These are phyloP conservation scores for Labroides dimidiatus DNA, from an alignment of 2,797 vertebrate species.

Conservation along the genomic window DNA sequence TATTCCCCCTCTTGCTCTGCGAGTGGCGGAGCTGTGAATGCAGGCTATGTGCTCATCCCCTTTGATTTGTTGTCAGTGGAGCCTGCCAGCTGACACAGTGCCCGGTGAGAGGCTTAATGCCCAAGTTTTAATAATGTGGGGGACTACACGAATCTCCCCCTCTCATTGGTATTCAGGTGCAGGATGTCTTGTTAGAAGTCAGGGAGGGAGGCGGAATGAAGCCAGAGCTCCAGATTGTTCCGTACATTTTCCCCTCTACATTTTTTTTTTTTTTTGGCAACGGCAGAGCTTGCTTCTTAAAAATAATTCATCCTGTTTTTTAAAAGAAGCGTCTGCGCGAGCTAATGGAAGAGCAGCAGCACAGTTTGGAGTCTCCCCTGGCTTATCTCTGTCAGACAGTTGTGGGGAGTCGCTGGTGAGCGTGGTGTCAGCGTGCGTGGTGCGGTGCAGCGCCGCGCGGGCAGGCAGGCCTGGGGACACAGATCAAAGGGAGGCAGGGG, in stretches of 20 bases:
- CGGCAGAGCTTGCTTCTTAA: conserved; percentile 83
- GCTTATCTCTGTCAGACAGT: conserved; percentile 99
- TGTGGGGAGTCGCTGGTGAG: conserved; percentile 97
- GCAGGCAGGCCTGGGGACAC: conserved; percentile 97
- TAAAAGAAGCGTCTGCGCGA: conserved; percentile 79
- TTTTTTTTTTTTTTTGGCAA: conserved; percentile 79
- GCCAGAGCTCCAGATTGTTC: conserved; percentile 80
- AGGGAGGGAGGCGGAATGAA: conserved; percentile 80
- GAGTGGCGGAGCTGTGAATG: conserved; percentile 82
- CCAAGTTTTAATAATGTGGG: conserved; percentile 87
- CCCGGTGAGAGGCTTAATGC: conserved; percentile 86
- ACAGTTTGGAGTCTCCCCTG: conserved; percentile 84
- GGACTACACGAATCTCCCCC: conserved; percentile 81
- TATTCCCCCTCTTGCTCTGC: conserved; percentile 79
- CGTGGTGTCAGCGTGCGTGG: conserved; percentile 89
- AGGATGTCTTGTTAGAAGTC: conserved; percentile 85
- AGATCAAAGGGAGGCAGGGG: conserved; percentile 95
- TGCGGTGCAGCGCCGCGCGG: conserved; percentile 86
- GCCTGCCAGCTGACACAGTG: conserved; percentile 86
- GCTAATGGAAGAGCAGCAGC: conserved; percentile 83
- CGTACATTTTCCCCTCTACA: conserved; percentile 70
- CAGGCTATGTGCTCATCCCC: conserved; percentile 84
- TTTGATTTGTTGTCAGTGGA: conserved; percentile 84
- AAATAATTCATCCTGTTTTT: conserved; percentile 86
- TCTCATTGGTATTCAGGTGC: conserved; percentile 87